A percentile compares a stretch with the other conserved stretches of the same genome.
phyloP scores from a whole-genome alignment of 2,888 invertebrate genomes.

The Plebejus anna region DNA sequence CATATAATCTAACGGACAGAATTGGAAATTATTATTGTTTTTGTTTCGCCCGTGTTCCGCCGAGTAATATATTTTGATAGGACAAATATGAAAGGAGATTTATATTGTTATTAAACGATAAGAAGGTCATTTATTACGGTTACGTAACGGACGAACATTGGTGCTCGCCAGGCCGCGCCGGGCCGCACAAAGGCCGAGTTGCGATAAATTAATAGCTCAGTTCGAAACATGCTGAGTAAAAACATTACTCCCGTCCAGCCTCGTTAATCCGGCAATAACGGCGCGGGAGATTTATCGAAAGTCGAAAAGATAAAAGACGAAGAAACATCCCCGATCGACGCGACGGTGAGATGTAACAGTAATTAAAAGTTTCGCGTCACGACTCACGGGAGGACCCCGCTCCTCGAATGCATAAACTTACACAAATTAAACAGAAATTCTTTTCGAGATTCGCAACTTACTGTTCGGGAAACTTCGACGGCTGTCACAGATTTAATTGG shows the following conservation, averaged over 20 bases:
- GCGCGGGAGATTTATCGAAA: slow-evolving; percentile 41
- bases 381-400: slow-evolving; percentile 42
- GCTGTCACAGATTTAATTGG: slow-evolving; percentile 75
- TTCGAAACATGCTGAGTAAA: slow-evolving; percentile 49
- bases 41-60: neutral
- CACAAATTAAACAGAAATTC: slow-evolving; percentile 75
- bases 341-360: slow-evolving; percentile 52
- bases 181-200: slow-evolving; percentile 36
- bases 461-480: slow-evolving; percentile 58
- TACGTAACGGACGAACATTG: slow-evolving; percentile 31
- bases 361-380: slow-evolving; percentile 68
- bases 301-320: slow-evolving; percentile 46
- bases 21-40: neutral
- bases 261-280: slow-evolving; percentile 51
- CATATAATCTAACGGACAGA: neutral
- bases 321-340: slow-evolving; percentile 53
- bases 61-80: slow-evolving; percentile 14
- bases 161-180: slow-evolving; percentile 30
- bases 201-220: slow-evolving; percentile 57
- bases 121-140: slow-evolving; percentile 32
- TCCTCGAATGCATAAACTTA: slow-evolving; percentile 74
- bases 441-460: slow-evolving; percentile 74
- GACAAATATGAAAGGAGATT: slow-evolving; percentile 25
- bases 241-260: slow-evolving; percentile 53
- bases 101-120: slow-evolving; percentile 27